Evolutionary conservation across 2,888 invertebrate species (phyloP).

Genomic region (Dermolepida albohirtum): DNA sequence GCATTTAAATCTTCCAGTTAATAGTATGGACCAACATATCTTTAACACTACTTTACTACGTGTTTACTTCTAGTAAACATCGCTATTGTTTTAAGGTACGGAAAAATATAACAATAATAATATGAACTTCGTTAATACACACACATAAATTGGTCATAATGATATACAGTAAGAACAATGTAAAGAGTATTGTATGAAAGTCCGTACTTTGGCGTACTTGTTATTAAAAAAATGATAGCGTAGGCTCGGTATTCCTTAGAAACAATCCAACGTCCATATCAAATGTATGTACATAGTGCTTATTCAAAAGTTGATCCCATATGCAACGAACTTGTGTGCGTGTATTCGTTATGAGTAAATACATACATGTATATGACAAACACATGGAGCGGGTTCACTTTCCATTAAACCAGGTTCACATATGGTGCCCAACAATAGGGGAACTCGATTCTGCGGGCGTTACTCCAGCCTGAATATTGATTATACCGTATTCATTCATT

Average conservation of each 20-base stretch:
- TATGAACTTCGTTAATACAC: conserved; percentile 3
- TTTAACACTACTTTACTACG: not conserved
- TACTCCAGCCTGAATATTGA: conserved; percentile 47
- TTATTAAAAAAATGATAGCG: conserved; percentile 21
- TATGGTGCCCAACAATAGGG: conserved; percentile 50
- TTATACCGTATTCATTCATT: conserved; percentile 40
- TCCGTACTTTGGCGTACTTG: conserved; percentile 2
- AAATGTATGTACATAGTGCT: conserved; percentile 4
- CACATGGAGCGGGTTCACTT: conserved; percentile 48
- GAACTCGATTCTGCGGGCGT: conserved; percentile 46
- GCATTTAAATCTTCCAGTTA: too few species aligned
- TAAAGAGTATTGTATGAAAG: conserved; percentile 3
- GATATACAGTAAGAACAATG: conserved; percentile 15
- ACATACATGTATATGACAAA: conserved; percentile 42
- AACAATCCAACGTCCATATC: conserved; percentile 20
- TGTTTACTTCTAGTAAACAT: conserved; percentile 23
- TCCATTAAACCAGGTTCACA: conserved; percentile 48
- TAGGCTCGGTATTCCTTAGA: conserved; percentile 16
- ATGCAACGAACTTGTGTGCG: conserved; percentile 5
- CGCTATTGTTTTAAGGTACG: conserved; percentile 1
- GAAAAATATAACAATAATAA: conserved; percentile 11
- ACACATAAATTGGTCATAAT: conserved; percentile 18
- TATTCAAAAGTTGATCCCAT: conserved; percentile 15
- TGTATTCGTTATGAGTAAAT: conserved; percentile 2
- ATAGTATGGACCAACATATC: too few species aligned